Percentiles rank a stretch among this genome's conserved stretches.
Evolutionary conservation across 1,140 invertebrate species (phyloP).

Genomic region (Carposina sasakii): DNA sequence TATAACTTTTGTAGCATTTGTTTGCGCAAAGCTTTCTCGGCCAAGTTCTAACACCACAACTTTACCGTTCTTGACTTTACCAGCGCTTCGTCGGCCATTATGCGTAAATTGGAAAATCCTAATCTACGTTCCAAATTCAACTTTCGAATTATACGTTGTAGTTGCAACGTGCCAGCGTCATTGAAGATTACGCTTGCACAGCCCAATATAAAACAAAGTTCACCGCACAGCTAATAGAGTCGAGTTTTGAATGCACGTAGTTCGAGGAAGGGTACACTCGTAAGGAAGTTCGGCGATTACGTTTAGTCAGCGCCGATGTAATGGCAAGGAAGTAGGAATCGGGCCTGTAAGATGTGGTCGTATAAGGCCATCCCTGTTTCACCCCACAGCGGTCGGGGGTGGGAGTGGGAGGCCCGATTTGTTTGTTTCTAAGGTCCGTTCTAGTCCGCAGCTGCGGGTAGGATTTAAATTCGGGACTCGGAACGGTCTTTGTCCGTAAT

Average conservation of each 20-base stretch:
- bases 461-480: slow-evolving; percentile 65
- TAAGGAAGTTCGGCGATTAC: slow-evolving; percentile 71
- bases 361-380: slow-evolving; percentile 57
- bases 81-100: slow-evolving; percentile 58
- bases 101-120: slow-evolving; percentile 64
- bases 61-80: too few species aligned
- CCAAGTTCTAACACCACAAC: too few species aligned
- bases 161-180: too few species aligned
- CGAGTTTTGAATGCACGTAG: slow-evolving; percentile 9
- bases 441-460: slow-evolving; percentile 54
- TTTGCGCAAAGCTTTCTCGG: too few species aligned
- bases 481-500: slow-evolving; percentile 53
- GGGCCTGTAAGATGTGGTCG: slow-evolving; percentile 70
- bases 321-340: slow-evolving; percentile 71
- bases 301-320: slow-evolving; percentile 69
- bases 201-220: too few species aligned
- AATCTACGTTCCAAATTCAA: slow-evolving; percentile 22
- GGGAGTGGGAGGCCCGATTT: slow-evolving; percentile 49
- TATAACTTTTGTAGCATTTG: too few species aligned
- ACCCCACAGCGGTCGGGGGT: slow-evolving; percentile 16
- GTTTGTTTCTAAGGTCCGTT: slow-evolving; percentile 65
- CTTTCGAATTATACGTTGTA: slow-evolving; percentile 19
- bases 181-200: too few species aligned
- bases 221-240: neutral
- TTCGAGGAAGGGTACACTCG: slow-evolving; percentile 68